Conservation (phyloP, 2,888 invertebrate genomes). For the Aporophyla nigra region DNA sequence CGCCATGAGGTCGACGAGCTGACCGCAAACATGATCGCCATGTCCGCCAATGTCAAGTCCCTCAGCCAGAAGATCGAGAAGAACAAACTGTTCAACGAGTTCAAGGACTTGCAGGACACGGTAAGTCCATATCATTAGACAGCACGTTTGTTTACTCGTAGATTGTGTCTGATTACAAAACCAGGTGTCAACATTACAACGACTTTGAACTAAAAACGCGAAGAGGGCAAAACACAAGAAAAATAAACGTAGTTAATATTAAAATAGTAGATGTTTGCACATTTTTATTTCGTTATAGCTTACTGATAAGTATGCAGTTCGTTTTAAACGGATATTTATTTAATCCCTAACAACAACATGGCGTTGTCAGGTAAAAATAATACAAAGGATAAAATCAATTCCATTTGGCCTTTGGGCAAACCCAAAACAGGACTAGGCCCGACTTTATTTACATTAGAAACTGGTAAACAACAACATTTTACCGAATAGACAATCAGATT, state of each 20-base stretch:
- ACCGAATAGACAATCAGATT: conserved; percentile 53
- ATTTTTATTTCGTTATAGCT: conserved; percentile 43
- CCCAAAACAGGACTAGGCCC: conserved; percentile 42
- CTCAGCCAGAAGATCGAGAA: conserved; percentile 82
- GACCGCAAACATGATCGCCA: conserved; percentile 82
- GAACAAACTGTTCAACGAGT: conserved; percentile 82
- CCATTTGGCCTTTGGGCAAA: conserved; percentile 40
- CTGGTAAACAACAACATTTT: conserved; percentile 59
- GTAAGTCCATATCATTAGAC: conserved; percentile 74
- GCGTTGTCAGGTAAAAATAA: conserved; percentile 61
- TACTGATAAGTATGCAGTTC: conserved; percentile 38
- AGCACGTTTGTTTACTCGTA: conserved; percentile 47
- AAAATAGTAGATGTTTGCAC: conserved; percentile 35
- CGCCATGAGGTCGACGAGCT: conserved; percentile 83
- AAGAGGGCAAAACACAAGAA: conserved; percentile 24
- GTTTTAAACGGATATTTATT: conserved; percentile 59
- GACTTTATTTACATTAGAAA: conserved; percentile 42
- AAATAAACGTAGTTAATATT: conserved; percentile 14
- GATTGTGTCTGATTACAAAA: conserved; percentile 52
- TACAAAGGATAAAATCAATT: conserved; percentile 58
- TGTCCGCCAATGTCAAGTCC: conserved; percentile 82
- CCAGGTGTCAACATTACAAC: conserved; percentile 53
- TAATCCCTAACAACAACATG: conserved; percentile 44
- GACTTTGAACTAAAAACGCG: conserved; percentile 36
- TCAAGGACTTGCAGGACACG: conserved; percentile 85